Conservation (phyloP, 2,888 invertebrate genomes). For the Stenotaenia linearis region DNA sequence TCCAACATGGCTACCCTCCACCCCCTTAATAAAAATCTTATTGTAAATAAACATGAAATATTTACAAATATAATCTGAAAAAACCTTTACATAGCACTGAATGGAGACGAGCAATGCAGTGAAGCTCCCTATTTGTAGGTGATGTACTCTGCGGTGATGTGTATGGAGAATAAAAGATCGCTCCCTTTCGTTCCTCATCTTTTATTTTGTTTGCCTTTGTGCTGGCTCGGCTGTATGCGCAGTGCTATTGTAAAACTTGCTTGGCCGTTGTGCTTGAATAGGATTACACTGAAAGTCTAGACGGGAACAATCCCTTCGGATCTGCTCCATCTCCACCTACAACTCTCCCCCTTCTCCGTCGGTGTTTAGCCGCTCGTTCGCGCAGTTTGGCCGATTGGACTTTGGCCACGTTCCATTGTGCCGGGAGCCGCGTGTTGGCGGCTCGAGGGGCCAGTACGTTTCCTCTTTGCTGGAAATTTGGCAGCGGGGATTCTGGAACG, state of each 20-base stretch:
- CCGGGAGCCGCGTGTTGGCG: not conserved
- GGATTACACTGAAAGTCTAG: not conserved
- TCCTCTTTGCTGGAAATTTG: not conserved
- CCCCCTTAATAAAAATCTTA: too few species aligned
- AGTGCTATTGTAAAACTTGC: not conserved
- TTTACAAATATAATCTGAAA: too few species aligned
- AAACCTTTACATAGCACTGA: too few species aligned
- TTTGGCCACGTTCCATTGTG: not conserved
- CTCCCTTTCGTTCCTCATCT: not conserved
- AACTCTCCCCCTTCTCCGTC: not conserved
- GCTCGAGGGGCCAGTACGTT: not conserved
- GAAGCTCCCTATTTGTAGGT: too few species aligned
- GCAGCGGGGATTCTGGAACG: not conserved
- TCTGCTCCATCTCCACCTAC: not conserved
- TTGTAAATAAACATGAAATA: too few species aligned
- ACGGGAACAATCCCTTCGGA: conserved; percentile 1
- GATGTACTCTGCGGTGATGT: not conserved
- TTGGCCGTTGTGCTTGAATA: not conserved
- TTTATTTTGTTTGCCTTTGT: conserved; percentile 5
- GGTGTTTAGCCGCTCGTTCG: not conserved
- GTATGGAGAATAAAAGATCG: not conserved
- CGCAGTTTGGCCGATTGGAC: not conserved
- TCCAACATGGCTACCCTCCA: too few species aligned
- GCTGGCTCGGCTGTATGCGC: not conserved
- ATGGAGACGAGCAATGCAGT: too few species aligned